Conservation (phyloP, 1,140 invertebrate genomes). For the Drosophila nigromelanica region DNA sequence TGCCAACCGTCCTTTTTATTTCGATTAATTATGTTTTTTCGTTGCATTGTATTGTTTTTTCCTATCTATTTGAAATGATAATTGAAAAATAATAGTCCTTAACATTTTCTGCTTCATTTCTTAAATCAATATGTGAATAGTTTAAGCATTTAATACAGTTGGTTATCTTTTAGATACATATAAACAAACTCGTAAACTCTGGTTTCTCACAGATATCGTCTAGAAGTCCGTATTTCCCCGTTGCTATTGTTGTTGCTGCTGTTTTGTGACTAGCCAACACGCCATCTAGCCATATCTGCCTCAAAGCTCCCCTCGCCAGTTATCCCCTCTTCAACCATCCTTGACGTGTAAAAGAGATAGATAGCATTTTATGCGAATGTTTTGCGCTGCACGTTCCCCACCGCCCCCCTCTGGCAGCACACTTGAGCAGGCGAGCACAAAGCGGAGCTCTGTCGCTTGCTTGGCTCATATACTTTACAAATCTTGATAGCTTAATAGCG, state of each 20-base stretch:
- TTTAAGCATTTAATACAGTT: conserved; percentile 15
- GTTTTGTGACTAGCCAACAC: conserved; percentile 69
- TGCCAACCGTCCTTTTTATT: background rate
- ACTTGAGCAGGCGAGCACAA: conserved; percentile 55
- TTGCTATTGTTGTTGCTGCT: conserved; percentile 8
- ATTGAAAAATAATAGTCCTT: background rate
- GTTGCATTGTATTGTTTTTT: background rate
- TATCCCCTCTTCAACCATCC: background rate
- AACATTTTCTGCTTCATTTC: background rate
- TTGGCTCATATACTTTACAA: conserved; percentile 81
- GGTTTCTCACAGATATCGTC: conserved; percentile 27
- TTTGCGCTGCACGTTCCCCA: conserved; percentile 12
- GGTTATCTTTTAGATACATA: conserved; percentile 8
- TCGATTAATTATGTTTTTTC: background rate
- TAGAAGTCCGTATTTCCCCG: background rate
- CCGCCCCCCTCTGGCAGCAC: conserved; percentile 5
- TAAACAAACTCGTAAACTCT: conserved; percentile 38
- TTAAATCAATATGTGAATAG: conserved; percentile 3
- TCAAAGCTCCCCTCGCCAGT: conserved; percentile 3
- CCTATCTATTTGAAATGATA: background rate
- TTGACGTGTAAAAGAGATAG: conserved; percentile 74
- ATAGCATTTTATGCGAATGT: conserved; percentile 72
- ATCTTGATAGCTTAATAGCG: conserved; percentile 80
- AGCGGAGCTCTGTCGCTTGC: conserved; percentile 56
- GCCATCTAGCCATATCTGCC: conserved; percentile 64